Evolutionary conservation across 2,888 invertebrate species (phyloP).

Genomic region (Acanthosepion pharaonis): DNA sequence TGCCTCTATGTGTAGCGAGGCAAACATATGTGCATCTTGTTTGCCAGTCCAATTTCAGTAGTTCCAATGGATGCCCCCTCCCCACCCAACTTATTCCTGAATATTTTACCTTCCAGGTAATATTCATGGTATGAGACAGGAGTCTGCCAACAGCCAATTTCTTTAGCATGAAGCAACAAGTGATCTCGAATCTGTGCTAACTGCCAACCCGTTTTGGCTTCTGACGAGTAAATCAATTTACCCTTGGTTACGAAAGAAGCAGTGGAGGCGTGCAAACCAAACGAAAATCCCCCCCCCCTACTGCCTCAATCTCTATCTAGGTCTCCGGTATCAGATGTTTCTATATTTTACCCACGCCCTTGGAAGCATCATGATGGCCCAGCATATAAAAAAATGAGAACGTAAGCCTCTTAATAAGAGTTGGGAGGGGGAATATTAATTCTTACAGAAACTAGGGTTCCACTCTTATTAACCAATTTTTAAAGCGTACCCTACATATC

Average conservation of each 20-base stretch:
- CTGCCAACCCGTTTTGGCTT: conserved; percentile 2
- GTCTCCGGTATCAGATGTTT: not conserved
- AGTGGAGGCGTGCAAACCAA: not conserved
- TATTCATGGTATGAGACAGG: not conserved
- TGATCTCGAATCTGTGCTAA: conserved; percentile 33
- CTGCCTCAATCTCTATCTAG: not conserved
- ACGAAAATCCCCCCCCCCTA: not conserved
- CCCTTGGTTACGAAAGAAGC: not conserved
- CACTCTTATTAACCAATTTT: no score
- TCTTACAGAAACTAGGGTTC: not conserved
- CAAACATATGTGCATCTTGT: not conserved
- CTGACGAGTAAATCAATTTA: not conserved
- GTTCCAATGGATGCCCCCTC: not conserved
- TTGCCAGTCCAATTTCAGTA: not conserved
- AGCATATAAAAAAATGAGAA: not conserved
- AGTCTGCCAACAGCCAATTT: not conserved
- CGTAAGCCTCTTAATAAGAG: not conserved
- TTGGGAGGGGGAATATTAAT: not conserved
- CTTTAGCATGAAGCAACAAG: not conserved
- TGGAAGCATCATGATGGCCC: not conserved
- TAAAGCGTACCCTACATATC: no score
- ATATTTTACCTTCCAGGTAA: not conserved
- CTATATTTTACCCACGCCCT: not conserved
- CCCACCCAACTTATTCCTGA: not conserved
- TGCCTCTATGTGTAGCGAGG: not conserved